Conservation (phyloP, 37 sponge, comb jelly and placozoan species). For the Mnemiopsis leidyi region DNA sequence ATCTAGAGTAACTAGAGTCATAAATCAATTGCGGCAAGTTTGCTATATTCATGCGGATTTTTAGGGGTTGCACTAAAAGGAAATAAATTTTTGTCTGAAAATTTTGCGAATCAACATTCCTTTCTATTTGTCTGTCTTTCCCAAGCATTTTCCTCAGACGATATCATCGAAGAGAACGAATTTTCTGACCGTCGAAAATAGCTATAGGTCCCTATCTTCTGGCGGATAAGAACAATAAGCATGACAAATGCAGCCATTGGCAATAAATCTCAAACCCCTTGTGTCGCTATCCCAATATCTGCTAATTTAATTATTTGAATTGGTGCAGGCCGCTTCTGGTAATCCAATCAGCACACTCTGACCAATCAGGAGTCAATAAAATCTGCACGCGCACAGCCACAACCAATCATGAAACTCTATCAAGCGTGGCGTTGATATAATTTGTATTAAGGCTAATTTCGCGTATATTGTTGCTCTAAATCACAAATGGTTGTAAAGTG, state of each 20-base stretch:
- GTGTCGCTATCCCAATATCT: not conserved
- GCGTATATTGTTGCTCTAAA: not conserved
- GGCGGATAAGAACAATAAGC: not conserved
- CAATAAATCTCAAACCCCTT: not conserved
- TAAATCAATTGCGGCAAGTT: too few relatives aligned
- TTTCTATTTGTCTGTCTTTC: too few relatives aligned
- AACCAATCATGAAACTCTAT: not conserved
- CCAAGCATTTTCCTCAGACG: too few relatives aligned
- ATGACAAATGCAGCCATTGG: not conserved
- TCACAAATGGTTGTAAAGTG: not conserved
- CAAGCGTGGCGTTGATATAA: conserved; percentile 43
- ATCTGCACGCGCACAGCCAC: not conserved
- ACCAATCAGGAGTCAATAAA: not conserved
- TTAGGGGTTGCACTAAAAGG: too few relatives aligned
- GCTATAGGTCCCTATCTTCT: too few relatives aligned
- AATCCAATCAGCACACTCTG: conserved; percentile 17
- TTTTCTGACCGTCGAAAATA: not conserved
- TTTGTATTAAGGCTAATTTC: conserved; percentile 59
- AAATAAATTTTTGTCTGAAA: too few relatives aligned
- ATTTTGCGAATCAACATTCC: too few relatives aligned
- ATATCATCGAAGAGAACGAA: too few relatives aligned
- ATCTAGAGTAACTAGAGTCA: too few relatives aligned
- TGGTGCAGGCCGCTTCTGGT: conserved; percentile 8
- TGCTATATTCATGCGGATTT: too few relatives aligned
- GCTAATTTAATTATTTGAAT: conserved; percentile 64